These are phyloP conservation scores for Xanthorhoe spadicearia DNA, from an alignment of 2,888 invertebrate genomes.

Conservation along the genomic window DNA sequence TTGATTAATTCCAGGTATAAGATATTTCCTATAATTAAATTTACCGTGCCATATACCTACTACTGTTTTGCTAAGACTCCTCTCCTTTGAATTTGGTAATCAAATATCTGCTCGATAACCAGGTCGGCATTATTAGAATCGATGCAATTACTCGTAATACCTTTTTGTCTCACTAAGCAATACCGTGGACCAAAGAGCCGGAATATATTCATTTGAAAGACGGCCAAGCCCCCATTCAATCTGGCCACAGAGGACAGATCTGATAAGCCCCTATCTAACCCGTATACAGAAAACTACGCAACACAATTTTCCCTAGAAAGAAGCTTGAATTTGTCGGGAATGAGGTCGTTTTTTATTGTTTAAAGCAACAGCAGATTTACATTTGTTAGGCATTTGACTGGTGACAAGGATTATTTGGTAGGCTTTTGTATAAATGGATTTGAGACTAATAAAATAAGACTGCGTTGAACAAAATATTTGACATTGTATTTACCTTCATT, in stretches of 20 bases:
- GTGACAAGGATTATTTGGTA: too few relatives aligned
- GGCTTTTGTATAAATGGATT: too few relatives aligned
- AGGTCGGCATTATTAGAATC: conserved; percentile 3
- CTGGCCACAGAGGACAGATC: conserved; percentile 50
- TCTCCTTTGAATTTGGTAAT: neutral
- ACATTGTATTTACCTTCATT: too few relatives aligned
- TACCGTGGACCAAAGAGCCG: conserved; percentile 11
- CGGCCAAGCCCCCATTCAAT: conserved; percentile 52
- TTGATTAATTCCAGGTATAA: too few relatives aligned
- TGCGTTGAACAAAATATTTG: too few relatives aligned
- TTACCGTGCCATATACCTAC: neutral
- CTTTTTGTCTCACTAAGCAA: conserved; percentile 21
- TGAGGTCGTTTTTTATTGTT: conserved; percentile 14
- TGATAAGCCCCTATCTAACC: conserved; percentile 49
- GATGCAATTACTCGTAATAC: conserved; percentile 15
- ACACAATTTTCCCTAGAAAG: conserved; percentile 42
- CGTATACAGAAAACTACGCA: conserved; percentile 39
- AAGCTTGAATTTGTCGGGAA: conserved; percentile 38
- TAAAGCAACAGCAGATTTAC: conserved; percentile 1
- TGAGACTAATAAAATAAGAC: too few relatives aligned
- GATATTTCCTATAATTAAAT: neutral
- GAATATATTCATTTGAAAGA: conserved; percentile 44
- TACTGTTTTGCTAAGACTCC: neutral
- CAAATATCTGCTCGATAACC: conserved; percentile 10
- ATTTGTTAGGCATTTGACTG: too few relatives aligned